Evolutionary conservation across 2,888 invertebrate genomes (phyloP).

Genomic region (Campoplex nolae): DNA sequence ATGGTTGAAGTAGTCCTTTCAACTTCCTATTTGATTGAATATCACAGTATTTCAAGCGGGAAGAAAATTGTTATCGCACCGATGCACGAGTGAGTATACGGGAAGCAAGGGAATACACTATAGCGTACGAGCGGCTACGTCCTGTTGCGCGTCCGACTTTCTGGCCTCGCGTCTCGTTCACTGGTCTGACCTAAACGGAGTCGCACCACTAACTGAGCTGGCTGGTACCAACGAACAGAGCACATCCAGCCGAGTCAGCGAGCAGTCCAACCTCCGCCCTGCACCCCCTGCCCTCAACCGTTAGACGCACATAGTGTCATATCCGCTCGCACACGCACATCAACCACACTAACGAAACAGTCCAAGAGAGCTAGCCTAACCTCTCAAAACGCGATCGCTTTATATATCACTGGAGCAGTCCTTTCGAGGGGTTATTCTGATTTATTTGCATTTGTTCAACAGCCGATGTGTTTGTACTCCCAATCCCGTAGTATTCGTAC

Average conservation of each 20-base stretch:
- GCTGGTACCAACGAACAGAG: conserved; percentile 54
- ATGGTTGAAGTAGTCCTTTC: background rate
- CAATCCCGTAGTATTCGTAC: no score
- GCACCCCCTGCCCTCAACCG: conserved; percentile 25
- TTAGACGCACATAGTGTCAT: conserved; percentile 39
- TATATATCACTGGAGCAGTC: background rate
- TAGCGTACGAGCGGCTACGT: conserved; percentile 53
- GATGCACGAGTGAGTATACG: conserved; percentile 5
- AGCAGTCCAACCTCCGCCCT: conserved; percentile 60
- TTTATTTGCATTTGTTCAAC: no score
- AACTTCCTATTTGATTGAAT: background rate
- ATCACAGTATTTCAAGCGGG: conserved; percentile 52
- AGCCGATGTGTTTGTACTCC: no score
- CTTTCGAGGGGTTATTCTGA: no score
- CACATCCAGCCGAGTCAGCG: conserved; percentile 54
- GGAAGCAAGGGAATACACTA: background rate
- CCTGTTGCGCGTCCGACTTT: conserved; percentile 69
- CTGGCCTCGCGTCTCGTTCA: conserved; percentile 51
- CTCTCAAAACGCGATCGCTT: background rate
- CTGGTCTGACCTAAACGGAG: conserved; percentile 80
- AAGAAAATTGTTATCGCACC: conserved; percentile 33
- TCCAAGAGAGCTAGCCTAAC: conserved; percentile 15
- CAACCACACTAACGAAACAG: conserved; percentile 15
- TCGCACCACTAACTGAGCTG: conserved; percentile 82
- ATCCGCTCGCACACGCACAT: conserved; percentile 6